These are phyloP conservation scores for Drosophila anomelani DNA, from an alignment of 2,888 invertebrate genomes.

Conservation along the genomic window DNA sequence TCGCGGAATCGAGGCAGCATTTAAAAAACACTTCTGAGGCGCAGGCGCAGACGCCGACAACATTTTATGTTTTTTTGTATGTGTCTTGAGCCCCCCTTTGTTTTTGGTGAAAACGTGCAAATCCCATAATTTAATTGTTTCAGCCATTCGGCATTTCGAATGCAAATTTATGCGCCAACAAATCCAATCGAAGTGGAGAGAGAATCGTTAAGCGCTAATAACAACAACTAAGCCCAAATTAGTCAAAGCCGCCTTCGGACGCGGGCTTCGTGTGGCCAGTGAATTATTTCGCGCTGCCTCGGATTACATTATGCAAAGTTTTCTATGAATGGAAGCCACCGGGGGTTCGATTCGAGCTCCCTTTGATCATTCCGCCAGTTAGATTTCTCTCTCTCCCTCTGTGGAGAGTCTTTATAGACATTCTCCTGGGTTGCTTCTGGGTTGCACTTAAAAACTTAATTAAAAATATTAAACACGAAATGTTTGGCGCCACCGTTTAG, in stretches of 20 bases:
- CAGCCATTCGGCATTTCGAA: constrained; percentile 66
- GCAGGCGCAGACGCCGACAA: constrained; percentile 62
- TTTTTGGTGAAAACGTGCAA: constrained; percentile 72
- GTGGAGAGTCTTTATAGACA: neutral
- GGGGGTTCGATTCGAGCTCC: neutral
- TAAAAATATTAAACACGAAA: constrained; percentile 70
- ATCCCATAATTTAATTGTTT: constrained; percentile 78
- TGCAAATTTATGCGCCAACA: constrained; percentile 68
- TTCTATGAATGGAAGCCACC: constrained; percentile 68
- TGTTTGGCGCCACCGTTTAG: constrained; percentile 74
- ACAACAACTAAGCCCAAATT: constrained; percentile 57
- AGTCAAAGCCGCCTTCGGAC: constrained; percentile 55
- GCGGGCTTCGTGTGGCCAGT: constrained; percentile 46
- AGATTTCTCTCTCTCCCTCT: neutral
- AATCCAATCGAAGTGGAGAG: constrained; percentile 32
- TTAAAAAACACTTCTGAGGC: constrained; percentile 70
- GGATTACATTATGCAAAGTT: constrained; percentile 54
- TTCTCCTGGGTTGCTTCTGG: constrained; percentile 2
- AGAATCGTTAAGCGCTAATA: constrained; percentile 21
- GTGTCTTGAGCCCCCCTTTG: constrained; percentile 19
- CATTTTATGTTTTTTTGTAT: constrained; percentile 18
- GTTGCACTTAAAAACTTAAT: constrained; percentile 67
- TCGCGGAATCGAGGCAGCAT: constrained; percentile 47
- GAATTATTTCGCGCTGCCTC: constrained; percentile 63
- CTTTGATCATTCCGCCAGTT: constrained; percentile 35